Evolutionary conservation across 1,140 invertebrate species (phyloP).

Genomic region (Drosophila sucinea): DNA sequence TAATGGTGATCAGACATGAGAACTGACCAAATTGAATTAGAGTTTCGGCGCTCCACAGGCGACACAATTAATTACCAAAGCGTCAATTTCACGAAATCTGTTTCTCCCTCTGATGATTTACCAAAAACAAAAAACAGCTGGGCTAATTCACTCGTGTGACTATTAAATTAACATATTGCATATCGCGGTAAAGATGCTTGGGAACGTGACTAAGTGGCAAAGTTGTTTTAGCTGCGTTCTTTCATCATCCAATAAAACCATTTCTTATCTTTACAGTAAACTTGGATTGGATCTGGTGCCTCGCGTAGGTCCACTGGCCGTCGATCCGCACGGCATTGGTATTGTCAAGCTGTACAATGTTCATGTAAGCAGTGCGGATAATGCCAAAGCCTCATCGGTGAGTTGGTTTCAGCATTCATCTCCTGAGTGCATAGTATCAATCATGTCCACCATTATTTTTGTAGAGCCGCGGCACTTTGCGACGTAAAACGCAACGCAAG

Average conservation of each 20-base stretch:
- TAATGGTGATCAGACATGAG: slow-evolving; percentile 63
- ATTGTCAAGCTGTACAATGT: slow-evolving; percentile 95
- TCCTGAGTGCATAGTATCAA: neutral
- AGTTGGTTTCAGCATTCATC: slow-evolving; percentile 54
- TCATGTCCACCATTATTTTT: neutral
- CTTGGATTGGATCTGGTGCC: slow-evolving; percentile 96
- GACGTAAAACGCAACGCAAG: slow-evolving; percentile 87
- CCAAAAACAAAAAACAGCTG: slow-evolving; percentile 52
- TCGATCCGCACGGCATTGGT: slow-evolving; percentile 94
- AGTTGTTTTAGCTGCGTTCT: slow-evolving; percentile 65
- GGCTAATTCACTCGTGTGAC: slow-evolving; percentile 12
- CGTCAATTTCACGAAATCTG: slow-evolving; percentile 63
- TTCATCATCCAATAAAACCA: slow-evolving; percentile 32
- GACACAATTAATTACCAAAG: slow-evolving; percentile 73
- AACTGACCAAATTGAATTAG: slow-evolving; percentile 71
- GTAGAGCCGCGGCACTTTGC: slow-evolving; percentile 88
- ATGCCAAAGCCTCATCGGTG: slow-evolving; percentile 89
- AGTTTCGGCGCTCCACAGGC: slow-evolving; percentile 55
- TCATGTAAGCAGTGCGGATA: slow-evolving; percentile 92
- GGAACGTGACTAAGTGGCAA: slow-evolving; percentile 66
- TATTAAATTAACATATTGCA: slow-evolving; percentile 39
- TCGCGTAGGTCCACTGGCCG: slow-evolving; percentile 92
- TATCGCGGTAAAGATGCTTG: slow-evolving; percentile 19
- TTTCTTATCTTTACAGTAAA: slow-evolving; percentile 88
- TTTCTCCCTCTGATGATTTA: slow-evolving; percentile 24